Evolutionary conservation across 2,113 vertebrate genomes (phyloP).

Genomic region (Astatotilapia flaviijosephi): DNA sequence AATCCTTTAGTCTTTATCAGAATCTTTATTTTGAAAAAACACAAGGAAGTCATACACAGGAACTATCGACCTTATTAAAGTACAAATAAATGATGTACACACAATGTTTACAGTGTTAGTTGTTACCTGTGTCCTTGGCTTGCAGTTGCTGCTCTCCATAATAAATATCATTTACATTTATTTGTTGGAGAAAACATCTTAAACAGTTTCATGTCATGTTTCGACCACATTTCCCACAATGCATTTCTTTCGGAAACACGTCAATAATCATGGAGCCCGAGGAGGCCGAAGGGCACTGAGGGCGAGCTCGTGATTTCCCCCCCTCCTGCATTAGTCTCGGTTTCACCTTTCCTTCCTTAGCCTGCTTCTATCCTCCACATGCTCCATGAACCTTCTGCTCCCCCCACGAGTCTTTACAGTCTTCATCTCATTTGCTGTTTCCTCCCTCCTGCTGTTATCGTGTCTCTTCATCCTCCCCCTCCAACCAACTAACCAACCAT

Average conservation of each 20-base stretch:
- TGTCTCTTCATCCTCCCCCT: neutral
- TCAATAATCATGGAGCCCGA: neutral
- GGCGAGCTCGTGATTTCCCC: neutral
- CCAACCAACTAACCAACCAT: neutral
- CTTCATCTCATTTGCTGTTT: neutral
- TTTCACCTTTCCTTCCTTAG: neutral
- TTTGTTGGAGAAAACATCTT: neutral
- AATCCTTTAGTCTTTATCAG: neutral
- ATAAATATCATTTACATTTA: neutral
- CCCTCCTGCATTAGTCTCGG: neutral
- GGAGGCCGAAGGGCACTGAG: neutral
- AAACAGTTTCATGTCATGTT: neutral
- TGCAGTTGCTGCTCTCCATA: neutral
- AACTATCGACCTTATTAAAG: neutral
- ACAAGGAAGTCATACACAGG: rapidly evolving
- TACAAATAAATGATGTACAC: neutral
- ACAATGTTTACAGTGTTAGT: neutral
- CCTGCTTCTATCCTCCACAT: neutral
- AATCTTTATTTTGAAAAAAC: neutral
- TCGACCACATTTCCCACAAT: neutral
- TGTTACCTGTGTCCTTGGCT: neutral
- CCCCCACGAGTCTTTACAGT: neutral
- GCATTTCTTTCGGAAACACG: neutral
- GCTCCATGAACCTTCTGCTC: neutral
- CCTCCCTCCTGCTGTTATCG: neutral